phyloP scores from a whole-genome alignment of 1,140 invertebrate species.

The Planococcus citri region DNA sequence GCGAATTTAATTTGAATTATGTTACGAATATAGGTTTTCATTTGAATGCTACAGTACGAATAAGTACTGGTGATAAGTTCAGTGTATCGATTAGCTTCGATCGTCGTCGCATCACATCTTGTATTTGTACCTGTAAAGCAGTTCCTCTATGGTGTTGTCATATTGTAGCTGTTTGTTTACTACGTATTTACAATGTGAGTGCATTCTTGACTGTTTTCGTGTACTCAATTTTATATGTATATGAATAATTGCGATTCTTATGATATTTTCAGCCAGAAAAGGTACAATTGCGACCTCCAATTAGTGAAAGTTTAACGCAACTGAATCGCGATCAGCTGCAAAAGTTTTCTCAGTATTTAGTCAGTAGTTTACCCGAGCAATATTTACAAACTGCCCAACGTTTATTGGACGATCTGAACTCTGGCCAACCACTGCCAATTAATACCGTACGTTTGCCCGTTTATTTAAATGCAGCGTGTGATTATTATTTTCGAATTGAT shows the following conservation, averaged over 20 bases:
- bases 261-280: conserved; percentile 56
- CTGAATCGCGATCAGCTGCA: conserved; percentile 88
- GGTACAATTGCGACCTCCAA: conserved; percentile 79
- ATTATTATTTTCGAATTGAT: conserved; percentile 11
- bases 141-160: conserved; percentile 97
- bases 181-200: conserved; percentile 87
- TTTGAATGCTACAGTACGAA: conserved; percentile 64
- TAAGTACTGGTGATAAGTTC: conserved; percentile 44
- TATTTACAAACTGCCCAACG: conserved; percentile 94
- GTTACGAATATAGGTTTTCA: conserved; percentile 96
- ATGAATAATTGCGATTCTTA: no score
- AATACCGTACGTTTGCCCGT: conserved; percentile 64
- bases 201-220: no score
- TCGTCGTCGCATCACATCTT: conserved; percentile 85
- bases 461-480: no score
- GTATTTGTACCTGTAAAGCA: conserved; percentile 91
- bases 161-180: conserved; percentile 93
- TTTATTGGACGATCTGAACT: conserved; percentile 85
- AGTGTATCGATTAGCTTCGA: conserved; percentile 97
- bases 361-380: conserved; percentile 93
- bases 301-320: conserved; percentile 91
- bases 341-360: conserved; percentile 99
- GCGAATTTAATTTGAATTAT: no score
- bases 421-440: conserved; percentile 79
- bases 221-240: no score